Percentiles rank a stretch among this genome's conserved stretches.
Conservation (phyloP, 2,888 invertebrate species). For the Herminia tarsipennalis region DNA sequence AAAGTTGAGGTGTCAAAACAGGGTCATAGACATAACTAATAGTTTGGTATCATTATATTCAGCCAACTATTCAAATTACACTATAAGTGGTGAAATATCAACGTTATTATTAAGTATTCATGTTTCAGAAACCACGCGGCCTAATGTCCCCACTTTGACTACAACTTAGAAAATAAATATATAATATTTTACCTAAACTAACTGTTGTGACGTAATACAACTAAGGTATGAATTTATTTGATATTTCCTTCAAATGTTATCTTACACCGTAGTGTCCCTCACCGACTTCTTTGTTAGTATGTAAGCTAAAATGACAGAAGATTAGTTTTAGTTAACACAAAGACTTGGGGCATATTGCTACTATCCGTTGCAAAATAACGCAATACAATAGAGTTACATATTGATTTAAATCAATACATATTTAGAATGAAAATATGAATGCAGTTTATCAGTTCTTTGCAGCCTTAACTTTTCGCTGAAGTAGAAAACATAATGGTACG, state of each 20-base stretch:
- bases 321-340: conserved; percentile 38
- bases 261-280: conserved; percentile 78
- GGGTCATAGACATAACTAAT: background rate
- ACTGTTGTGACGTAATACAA: conserved; percentile 54
- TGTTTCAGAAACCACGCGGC: conserved; percentile 39
- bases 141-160: conserved; percentile 41
- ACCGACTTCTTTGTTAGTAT: conserved; percentile 78
- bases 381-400: background rate
- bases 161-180: conserved; percentile 37
- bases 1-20: conserved; percentile 2
- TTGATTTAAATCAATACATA: too few relatives aligned
- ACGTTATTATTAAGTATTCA: conserved; percentile 48
- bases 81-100: conserved; percentile 49
- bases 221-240: conserved; percentile 56
- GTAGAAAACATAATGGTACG: too few relatives aligned
- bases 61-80: conserved; percentile 49
- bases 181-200: conserved; percentile 71
- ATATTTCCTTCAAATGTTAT: conserved; percentile 74
- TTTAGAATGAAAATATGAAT: too few relatives aligned
- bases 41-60: conserved; percentile 24
- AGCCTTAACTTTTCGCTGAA: too few relatives aligned
- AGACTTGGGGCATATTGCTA: background rate
- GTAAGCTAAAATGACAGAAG: conserved; percentile 77
- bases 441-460: too few relatives aligned
- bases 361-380: background rate